Base-by-base conservation (phyloP, 2,888 invertebrate genomes). In the Eupithecia insigniata region DNA sequence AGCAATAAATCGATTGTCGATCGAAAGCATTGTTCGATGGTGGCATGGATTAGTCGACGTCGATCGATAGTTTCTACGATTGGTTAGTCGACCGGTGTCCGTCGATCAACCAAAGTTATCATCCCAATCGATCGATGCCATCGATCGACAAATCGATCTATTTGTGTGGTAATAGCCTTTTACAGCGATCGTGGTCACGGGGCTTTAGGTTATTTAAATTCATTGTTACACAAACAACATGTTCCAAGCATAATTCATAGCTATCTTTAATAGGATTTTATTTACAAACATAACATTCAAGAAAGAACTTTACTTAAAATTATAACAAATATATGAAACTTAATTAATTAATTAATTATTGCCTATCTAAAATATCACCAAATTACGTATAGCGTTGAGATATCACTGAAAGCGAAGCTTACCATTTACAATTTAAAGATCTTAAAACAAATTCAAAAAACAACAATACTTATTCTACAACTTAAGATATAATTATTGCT, bases 341-440 rank as follows among this genome's bases (percentile, higher is more conserved):
- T 88, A 87, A 22, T 87, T 85, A 80, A 86, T 91, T 88, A 87
- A 16, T 87, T 85, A 80, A 86, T 83, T 86, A 87, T 86, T 86
- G 82, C 84, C 78, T 80, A 81, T 39, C 16, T 39, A 39, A 16
- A 76, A 92, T 92, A 93, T 93, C 93, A 93, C 93, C 91, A 83
- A 89, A 90, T 92, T 93, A 93, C 93, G 93, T 93, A 93, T 93
- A 88, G 87, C 87, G 87, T 89, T 85, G 83, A 89, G 84, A 86
- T 92, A 91, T 91, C 90, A 91, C 91, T 86, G 82, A 83, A 88
- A 88, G 85, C 86, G 81, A 81, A 87, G 84, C 87, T 86, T 90
- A 87, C 87, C 87, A 85, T 86, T 65, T 83, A 83, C 79, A 86
- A 83, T 85, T 87, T 85, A 85, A 92, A 92, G 92, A 92, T 92